Evolutionary conservation across 2,888 invertebrate genomes (phyloP), one percentile per base, ranked within the genome.

Genomic region (Synanthedon tipuliformis): DNA sequence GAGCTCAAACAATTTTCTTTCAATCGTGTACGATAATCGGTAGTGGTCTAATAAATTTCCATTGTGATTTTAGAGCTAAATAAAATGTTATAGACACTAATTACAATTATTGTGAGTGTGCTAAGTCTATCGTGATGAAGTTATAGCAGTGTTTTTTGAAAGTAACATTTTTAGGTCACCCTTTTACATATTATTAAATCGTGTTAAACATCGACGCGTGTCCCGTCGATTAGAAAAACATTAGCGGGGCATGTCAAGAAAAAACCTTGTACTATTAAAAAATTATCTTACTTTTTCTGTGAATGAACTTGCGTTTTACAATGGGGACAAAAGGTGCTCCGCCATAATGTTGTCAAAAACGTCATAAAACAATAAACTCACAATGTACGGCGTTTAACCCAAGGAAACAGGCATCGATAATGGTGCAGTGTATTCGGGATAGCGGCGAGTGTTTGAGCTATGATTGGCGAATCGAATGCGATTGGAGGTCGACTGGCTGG

Each of bases 291-390:
- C 34, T 34, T 50, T 50, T 50, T n/a, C 40, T 15, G 12, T 16
- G 18, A 18, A 18, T 49, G 49, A 16, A 8, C 0, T 16, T 70
- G 71, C 68, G 63, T 68, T 82, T 78, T 77, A 85, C 80, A 82
- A 86, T 87, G 86, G 80, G 78, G 72, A 78, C 78, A 65, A 74
- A 75, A 80, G 69, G 80, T 77, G 86, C 82, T 74, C 85, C 86
- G 69, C 85, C 85, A 85, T 87, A 87, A 86, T 86, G 73, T 76
- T 65, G 68, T 73, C 69, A 66, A 66, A 63, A 59, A 63, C 65
- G 69, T 75, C 77, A 68, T 84, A 83, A 83, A 85, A 73, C 74
- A 68, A 79, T 78, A 70, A 71, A 67, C 68, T 63, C 63, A 66
- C 62, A 63, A 75, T 81, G 75, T 66, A 83, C 81, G 80, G 71